Percentiles rank a stretch among this genome's conserved stretches.
These are phyloP conservation scores for Anastrepha obliqua DNA, from an alignment of 1,140 invertebrate species.

Conservation along the genomic window DNA sequence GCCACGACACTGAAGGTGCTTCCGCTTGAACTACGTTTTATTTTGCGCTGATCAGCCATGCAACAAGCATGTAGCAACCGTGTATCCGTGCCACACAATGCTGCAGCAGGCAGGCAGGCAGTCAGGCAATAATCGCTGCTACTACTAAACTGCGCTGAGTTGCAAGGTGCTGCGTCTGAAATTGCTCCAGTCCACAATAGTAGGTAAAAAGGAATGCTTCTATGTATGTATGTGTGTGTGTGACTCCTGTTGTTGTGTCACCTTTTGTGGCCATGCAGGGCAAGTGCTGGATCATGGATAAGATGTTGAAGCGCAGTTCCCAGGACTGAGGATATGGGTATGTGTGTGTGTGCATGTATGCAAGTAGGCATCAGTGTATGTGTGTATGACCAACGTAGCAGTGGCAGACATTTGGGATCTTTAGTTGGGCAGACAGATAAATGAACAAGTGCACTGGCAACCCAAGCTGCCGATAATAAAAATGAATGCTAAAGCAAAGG, in stretches of 20 bases:
- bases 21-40: slow-evolving; percentile 49
- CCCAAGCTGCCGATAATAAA: slow-evolving; percentile 34
- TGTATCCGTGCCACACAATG: slow-evolving; percentile 36
- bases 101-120: background rate
- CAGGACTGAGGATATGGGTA: slow-evolving; percentile 2
- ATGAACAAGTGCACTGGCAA: slow-evolving; percentile 40
- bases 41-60: slow-evolving; percentile 37
- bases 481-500: slow-evolving; percentile 12
- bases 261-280: slow-evolving; percentile 41
- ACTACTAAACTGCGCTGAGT: too few relatives aligned
- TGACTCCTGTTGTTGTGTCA: slow-evolving; percentile 39
- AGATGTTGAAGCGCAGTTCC: slow-evolving; percentile 36
- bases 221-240: background rate
- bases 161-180: slow-evolving; percentile 22
- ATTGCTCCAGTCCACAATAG: background rate
- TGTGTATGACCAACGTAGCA: background rate
- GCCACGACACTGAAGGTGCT: slow-evolving; percentile 43
- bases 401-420: slow-evolving; percentile 31
- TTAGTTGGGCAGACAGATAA: slow-evolving; percentile 27
- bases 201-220: background rate
- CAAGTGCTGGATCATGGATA: slow-evolving; percentile 47
- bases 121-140: too few relatives aligned
- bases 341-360: background rate
- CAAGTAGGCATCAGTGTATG: background rate
- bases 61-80: slow-evolving; percentile 50